These are phyloP conservation scores for Siniperca obscura DNA, from an alignment of 2,797 vertebrate species.

Conservation along the genomic window DNA sequence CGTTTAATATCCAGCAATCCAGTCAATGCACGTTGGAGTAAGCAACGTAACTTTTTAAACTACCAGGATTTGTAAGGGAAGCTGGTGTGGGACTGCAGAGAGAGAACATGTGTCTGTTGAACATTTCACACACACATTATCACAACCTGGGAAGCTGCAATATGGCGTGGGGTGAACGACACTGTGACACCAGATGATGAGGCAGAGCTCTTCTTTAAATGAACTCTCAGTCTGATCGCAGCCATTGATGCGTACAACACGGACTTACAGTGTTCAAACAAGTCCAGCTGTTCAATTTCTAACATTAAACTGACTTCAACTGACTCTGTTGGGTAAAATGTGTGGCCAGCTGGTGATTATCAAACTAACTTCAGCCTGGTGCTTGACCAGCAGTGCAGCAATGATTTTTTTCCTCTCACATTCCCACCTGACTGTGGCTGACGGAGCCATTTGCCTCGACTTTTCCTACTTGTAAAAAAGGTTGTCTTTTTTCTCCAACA, in stretches of 20 bases:
- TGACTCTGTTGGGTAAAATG: neutral
- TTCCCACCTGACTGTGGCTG: neutral
- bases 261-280: neutral
- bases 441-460: neutral
- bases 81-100: neutral
- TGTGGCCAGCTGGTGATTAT: neutral
- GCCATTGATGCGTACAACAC: constrained; percentile 5
- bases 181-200: neutral
- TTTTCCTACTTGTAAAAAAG: neutral
- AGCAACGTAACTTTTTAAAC: neutral
- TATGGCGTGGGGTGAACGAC: constrained; percentile 12
- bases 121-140: constrained; percentile 5
- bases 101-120: neutral
- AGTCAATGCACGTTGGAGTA: neutral
- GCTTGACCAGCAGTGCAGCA: neutral
- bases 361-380: neutral
- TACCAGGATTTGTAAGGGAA: neutral
- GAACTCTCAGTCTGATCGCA: neutral
- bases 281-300: neutral
- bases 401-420: neutral
- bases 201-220: constrained; percentile 18
- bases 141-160: constrained; percentile 9
- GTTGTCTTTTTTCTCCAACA: neutral
- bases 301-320: neutral
- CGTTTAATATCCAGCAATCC: neutral